Percentiles rank a stretch among this genome's conserved stretches.
These are phyloP conservation scores for Podilymbus podiceps DNA, from an alignment of 2,113 vertebrate genomes.

Conservation along the genomic window DNA sequence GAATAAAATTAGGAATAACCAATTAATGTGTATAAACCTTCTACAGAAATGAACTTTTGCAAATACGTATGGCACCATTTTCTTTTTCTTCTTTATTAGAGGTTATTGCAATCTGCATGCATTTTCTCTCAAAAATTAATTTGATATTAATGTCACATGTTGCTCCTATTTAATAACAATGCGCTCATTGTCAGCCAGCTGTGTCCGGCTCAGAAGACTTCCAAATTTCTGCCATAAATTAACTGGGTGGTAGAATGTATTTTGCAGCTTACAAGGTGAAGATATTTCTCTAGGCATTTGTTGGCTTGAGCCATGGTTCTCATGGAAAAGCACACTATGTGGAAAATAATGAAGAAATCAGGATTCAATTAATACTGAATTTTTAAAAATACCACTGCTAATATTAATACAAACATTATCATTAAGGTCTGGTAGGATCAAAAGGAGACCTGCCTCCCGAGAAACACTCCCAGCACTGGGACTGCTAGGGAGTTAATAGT, in stretches of 20 bases:
- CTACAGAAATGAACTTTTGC: not conserved
- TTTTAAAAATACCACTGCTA: not conserved
- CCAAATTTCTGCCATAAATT: conserved; percentile 25
- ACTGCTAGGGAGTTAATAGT: not conserved
- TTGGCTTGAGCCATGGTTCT: not conserved
- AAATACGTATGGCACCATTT: not conserved
- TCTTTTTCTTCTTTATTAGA: not conserved
- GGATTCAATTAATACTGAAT: not conserved
- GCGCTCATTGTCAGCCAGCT: not conserved
- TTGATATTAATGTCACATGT: not conserved
- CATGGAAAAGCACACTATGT: not conserved
- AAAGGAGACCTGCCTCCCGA: not conserved
- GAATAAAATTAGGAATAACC: not conserved
- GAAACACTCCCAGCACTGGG: not conserved
- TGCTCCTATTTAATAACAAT: not conserved
- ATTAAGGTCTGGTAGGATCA: not conserved
- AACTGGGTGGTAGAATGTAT: not conserved
- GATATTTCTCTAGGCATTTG: not conserved
- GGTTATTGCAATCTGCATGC: not conserved
- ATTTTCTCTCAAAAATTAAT: conserved; percentile 11
- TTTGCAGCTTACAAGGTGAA: not conserved
- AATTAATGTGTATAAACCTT: not conserved
- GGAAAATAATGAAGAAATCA: not conserved
- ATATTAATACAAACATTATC: not conserved
- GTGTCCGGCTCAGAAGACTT: not conserved